Evolutionary conservation across 1,140 invertebrate species (phyloP), one percentile per base, ranked within the genome.

Genomic region (Caenorhabditis remanei): DNA sequence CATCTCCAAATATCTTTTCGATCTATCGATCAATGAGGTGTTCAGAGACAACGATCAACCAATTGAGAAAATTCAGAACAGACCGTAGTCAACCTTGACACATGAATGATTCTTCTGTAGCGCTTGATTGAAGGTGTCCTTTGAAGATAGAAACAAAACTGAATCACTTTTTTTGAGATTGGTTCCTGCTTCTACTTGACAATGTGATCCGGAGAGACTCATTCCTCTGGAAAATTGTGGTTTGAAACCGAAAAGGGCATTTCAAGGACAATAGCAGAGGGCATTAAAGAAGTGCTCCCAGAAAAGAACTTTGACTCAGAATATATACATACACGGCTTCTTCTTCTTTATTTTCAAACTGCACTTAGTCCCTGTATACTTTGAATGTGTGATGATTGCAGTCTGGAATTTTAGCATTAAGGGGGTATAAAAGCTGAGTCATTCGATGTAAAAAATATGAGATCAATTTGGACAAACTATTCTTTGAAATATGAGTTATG

Each of bases 321-420:
- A 13, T 5, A 63, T 63, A 63, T 63, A 24, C 61, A 63, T 63
- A 21, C 61, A 63, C 32, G 61, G 24, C 61, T 63, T 63, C 61
- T 63, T 63, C 6, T 63, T 24, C 13, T 24, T 63, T 32, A 11
- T 63, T 24, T 58, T 21, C 1, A n/a, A 21, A 58, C 56, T 58
- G 21, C 56, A n/a, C 21, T 58, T 19, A 58, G 32, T 40, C 24
- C 13, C 55, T n/a, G 55, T 16, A 1, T 53, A 2, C 4, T 58
- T 58, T 58, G 55, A 53, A 53, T 53, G 50, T 2, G 16, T 53
- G 16, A 13, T 53, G 50, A 53, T 13, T 53, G 50, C 9, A 53
- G 16, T 53, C 16, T 16, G 4, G 16, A n/a, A n/a, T n/a, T 58
- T 58, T 19, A 21, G 21, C 8, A 58, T 19, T 8, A 58, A 21